A percentile compares a stretch with the other conserved stretches of the same genome.
These are phyloP conservation scores for Drosophila triauraria DNA, from an alignment of 1,140 invertebrate genomes.

Conservation along the genomic window DNA sequence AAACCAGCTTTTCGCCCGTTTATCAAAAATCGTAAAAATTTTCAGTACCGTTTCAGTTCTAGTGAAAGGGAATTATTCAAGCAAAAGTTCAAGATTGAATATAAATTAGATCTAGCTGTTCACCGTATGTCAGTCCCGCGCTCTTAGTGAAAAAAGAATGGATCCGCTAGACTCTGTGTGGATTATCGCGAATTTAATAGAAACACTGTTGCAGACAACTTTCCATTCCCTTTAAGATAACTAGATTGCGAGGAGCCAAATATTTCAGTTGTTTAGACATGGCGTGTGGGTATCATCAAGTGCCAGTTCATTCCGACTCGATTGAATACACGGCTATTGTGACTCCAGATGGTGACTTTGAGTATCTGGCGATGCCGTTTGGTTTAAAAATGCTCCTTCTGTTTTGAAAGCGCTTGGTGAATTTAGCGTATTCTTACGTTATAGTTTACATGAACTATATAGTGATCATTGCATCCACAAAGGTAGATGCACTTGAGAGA, in stretches of 20 bases:
- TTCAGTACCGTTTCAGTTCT: conserved; percentile 5
- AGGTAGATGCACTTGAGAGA: neutral
- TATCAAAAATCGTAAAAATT: too few relatives aligned
- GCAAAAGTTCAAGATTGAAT: conserved; percentile 10
- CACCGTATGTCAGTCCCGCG: conserved; percentile 15
- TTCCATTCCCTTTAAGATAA: conserved; percentile 14
- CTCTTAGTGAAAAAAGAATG: conserved; percentile 21
- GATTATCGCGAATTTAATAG: conserved; percentile 22
- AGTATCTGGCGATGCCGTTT: conserved; percentile 10
- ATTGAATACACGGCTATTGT: too few relatives aligned
- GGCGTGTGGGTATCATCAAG: too few relatives aligned
- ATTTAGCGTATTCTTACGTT: neutral
- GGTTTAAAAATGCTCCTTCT: conserved; percentile 2
- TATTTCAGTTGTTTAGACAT: conserved; percentile 15
- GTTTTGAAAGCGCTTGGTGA: neutral
- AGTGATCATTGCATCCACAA: conserved; percentile 4
- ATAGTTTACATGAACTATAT: conserved; percentile 18
- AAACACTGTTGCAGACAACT: conserved; percentile 12
- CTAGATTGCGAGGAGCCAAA: conserved; percentile 10
- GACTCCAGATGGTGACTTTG: conserved; percentile 1
- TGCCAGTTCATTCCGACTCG: too few relatives aligned
- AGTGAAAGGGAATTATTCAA: conserved; percentile 12
- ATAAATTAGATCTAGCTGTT: conserved; percentile 14
- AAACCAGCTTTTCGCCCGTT: neutral
- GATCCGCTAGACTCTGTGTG: conserved; percentile 6